Evolutionary conservation across 2,113 vertebrate species (phyloP).

Genomic region (Mirounga angustirostris): DNA sequence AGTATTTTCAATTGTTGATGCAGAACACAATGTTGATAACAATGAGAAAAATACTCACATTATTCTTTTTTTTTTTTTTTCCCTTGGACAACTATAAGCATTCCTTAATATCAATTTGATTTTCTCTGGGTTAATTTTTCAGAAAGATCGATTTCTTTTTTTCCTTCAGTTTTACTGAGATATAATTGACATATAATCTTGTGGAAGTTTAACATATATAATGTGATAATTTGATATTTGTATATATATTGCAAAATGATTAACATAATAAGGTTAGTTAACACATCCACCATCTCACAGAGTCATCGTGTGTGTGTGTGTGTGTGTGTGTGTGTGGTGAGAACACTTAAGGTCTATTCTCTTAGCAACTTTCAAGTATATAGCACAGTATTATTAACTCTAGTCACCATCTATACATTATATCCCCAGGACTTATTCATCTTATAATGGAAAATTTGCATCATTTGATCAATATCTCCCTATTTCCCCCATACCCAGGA

Average conservation of each 20-base stretch:
- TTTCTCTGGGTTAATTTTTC: slow-evolving; percentile 52
- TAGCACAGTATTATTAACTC: neutral
- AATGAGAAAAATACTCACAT: neutral
- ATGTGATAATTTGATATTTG: neutral
- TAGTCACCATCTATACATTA: neutral
- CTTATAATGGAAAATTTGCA: neutral
- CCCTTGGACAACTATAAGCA: neutral
- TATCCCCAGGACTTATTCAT: neutral
- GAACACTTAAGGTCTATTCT: neutral
- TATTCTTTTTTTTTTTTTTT: neutral
- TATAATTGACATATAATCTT: neutral
- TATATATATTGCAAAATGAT: neutral
- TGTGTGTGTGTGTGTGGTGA: neutral
- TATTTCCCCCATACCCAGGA: neutral
- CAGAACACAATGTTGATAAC: neutral
- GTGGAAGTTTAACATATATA: neutral
- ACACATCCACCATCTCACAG: neutral
- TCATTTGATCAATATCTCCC: neutral
- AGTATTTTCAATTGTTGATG: neutral
- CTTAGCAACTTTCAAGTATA: neutral
- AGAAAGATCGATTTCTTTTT: slow-evolving; percentile 49
- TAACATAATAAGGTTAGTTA: neutral
- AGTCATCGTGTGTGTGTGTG: neutral
- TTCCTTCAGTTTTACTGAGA: neutral
- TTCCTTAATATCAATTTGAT: slow-evolving; percentile 32